phyloP scores from a whole-genome alignment of 2,888 invertebrate species.

The Colostygia pectinataria region DNA sequence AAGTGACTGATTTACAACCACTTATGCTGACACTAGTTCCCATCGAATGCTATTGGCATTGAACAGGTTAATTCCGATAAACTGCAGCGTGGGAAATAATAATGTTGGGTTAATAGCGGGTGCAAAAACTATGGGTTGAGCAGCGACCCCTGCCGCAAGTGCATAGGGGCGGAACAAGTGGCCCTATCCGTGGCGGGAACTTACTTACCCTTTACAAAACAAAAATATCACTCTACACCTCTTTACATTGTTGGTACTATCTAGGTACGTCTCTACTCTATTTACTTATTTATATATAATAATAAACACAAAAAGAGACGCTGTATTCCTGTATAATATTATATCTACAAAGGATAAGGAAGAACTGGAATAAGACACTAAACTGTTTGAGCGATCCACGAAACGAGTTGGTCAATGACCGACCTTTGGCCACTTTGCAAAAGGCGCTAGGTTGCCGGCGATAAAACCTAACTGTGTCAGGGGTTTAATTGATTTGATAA shows the following conservation, averaged over 20 bases:
- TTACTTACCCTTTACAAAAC: slow-evolving; percentile 31
- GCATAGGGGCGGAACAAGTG: slow-evolving; percentile 82
- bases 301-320: too few relatives aligned
- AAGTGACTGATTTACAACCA: slow-evolving; percentile 16
- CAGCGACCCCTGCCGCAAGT: slow-evolving; percentile 70
- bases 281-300: too few relatives aligned
- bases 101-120: slow-evolving; percentile 55
- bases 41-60: slow-evolving; percentile 45
- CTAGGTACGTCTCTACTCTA: too few relatives aligned
- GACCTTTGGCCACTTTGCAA: slow-evolving; percentile 26
- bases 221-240: slow-evolving; percentile 9
- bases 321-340: slow-evolving; percentile 1
- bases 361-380: slow-evolving; percentile 4
- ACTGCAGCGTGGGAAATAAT: slow-evolving; percentile 68
- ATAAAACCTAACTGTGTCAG: slow-evolving; percentile 22
- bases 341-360: neutral
- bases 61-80: slow-evolving; percentile 57
- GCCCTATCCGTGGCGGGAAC: slow-evolving; percentile 40
- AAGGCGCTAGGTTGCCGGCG: slow-evolving; percentile 15
- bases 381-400: slow-evolving; percentile 9
- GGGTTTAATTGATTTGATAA: slow-evolving; percentile 24
- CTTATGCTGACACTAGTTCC: slow-evolving; percentile 21
- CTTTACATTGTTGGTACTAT: too few relatives aligned
- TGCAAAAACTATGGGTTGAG: slow-evolving; percentile 71
- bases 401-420: slow-evolving; percentile 28